phyloP scores from a whole-genome alignment of 2,888 invertebrate genomes.

The Microchrysa polita region DNA sequence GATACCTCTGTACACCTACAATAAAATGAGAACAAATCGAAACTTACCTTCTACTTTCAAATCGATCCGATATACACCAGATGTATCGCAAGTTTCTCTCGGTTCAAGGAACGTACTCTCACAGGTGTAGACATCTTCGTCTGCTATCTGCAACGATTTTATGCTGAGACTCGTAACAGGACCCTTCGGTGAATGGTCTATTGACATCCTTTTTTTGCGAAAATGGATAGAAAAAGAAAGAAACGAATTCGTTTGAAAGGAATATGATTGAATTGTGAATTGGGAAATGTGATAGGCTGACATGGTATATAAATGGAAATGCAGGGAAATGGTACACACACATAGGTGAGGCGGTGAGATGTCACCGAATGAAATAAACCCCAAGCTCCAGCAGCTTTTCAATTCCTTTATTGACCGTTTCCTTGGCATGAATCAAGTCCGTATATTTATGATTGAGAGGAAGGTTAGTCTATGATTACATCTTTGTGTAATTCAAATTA shows the following conservation, averaged over 20 bases:
- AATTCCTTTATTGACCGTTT: not conserved
- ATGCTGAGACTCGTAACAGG: conserved; percentile 50
- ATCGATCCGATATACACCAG: conserved; percentile 76
- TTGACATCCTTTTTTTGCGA: conserved; percentile 55
- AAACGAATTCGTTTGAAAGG: conserved; percentile 12
- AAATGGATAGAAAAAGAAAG: conserved; percentile 15
- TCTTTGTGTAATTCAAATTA: conserved; percentile 2
- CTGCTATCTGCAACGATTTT: conserved; percentile 70
- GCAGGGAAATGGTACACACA: not conserved
- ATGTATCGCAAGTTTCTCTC: conserved; percentile 75
- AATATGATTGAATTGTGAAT: conserved; percentile 24
- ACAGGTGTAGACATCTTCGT: conserved; percentile 81
- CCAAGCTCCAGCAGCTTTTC: not conserved
- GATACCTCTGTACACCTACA: no score
- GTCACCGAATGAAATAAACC: not conserved
- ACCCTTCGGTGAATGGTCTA: conserved; percentile 60
- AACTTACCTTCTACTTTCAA: conserved; percentile 79
- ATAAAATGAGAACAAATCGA: not conserved
- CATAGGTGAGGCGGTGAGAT: not conserved
- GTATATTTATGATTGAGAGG: no score
- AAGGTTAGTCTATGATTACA: not conserved
- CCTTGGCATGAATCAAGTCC: not conserved
- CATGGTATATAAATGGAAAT: conserved; percentile 14
- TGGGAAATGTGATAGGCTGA: conserved; percentile 12
- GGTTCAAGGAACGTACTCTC: conserved; percentile 82